phyloP scores from a whole-genome alignment of 2,888 invertebrate species.

The Lithodes maja region DNA sequence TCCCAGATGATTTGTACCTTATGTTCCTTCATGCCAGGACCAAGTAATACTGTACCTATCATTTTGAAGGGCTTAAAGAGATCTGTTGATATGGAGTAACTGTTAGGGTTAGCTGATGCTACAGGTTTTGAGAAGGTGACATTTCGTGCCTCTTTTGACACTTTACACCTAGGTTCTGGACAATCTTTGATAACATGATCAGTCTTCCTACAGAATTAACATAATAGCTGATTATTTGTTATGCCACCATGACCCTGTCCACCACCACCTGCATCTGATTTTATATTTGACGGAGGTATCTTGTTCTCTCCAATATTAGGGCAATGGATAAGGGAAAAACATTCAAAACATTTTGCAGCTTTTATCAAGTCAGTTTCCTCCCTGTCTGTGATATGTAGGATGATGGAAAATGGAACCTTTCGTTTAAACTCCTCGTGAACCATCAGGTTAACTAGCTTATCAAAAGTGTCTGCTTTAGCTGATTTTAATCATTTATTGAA shows the following conservation, averaged over 20 bases:
- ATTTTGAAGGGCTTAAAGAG: conserved; percentile 18
- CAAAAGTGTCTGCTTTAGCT: conserved; percentile 7
- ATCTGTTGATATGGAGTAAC: neutral
- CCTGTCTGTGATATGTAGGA: conserved; percentile 21
- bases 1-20: conserved; percentile 8
- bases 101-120: neutral
- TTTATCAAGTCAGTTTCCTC: conserved; percentile 19
- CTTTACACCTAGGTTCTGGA: conserved; percentile 19
- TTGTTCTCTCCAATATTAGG: neutral
- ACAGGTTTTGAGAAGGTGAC: neutral
- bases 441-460: conserved; percentile 14
- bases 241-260: neutral
- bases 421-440: conserved; percentile 23
- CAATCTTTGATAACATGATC: conserved; percentile 24
- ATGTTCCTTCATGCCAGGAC: neutral
- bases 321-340: conserved; percentile 22
- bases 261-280: conserved; percentile 22
- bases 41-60: conserved; percentile 18
- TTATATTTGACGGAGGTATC: neutral
- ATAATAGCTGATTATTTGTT: neutral
- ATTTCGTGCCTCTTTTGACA: neutral
- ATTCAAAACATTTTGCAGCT: conserved; percentile 14
- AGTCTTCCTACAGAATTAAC: conserved; percentile 14
- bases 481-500: conserved; percentile 3
- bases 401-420: conserved; percentile 19